Evolutionary conservation across 1,140 invertebrate species (phyloP), one percentile per base, ranked within the genome.

Genomic region (Meloidogyne hapla): DNA sequence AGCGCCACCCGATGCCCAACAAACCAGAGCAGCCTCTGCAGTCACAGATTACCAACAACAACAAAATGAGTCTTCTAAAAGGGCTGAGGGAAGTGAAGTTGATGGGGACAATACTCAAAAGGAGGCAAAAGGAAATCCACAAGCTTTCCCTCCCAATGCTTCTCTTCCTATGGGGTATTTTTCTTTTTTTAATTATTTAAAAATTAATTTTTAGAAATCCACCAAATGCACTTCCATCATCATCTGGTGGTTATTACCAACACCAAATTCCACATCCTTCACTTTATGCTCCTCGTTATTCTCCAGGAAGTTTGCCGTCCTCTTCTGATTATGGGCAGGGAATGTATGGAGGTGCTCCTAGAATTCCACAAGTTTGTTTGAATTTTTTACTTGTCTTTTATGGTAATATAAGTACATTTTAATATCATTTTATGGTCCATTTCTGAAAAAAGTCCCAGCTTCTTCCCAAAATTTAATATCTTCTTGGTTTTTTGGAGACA

Each of bases 61-160:
- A 23, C 76, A 74, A 69, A n/a, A 78, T 18, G 63, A 75, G 12
- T 42, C 38, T 21, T 62, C 73, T 8, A 33, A 48, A 56, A 26
- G n/a, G 21, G 28, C 23, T 33, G 65, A 67, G n/a, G 70, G 56
- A 3, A 33, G 33, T 21, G 56, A 73, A n/a, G n/a, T n/a, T n/a
- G 48, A 56, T 56, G 48, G 63, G 5, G 40, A 61, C n/a, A 28
- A 18, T 77, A 13, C 73, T 28, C 21, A 74, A 63, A 28, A 74
- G 68, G 38, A 40, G 13, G 23, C 76, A 18, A 65, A 38, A 69
- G 12, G 63, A 15, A 74, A 42, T 42, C 9, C 63, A 76, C 42
- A 81, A 61, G 74, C 74, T 68, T 33, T n/a, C 56, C 69, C 68
- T 65, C 42, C 62, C 15, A 48, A 28, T 75, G 40, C 65, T 77